A percentile compares a stretch with the other conserved stretches of the same genome.
Evolutionary conservation across 2,113 vertebrate genomes (phyloP).

Genomic region (Myrmecobius fasciatus): DNA sequence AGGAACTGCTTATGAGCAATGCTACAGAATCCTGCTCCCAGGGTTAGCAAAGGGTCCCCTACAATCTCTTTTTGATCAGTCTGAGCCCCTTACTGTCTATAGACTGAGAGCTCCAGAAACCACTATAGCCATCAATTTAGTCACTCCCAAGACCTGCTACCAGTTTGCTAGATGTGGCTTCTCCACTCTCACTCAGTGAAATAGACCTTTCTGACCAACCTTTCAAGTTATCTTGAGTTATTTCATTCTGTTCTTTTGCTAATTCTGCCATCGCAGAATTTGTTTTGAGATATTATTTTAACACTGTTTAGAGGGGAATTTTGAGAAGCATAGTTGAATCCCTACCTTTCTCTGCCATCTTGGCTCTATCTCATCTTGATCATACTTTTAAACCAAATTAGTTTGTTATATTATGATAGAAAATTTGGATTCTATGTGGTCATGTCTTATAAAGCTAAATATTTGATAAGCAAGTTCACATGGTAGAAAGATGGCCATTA

Average conservation of each 20-base stretch:
- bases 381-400: not conserved
- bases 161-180: not conserved
- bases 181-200: not conserved
- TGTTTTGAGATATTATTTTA: too few species aligned
- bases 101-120: not conserved
- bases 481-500: not conserved
- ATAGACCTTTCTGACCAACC: not conserved
- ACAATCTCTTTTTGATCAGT: not conserved
- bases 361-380: not conserved
- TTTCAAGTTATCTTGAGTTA: not conserved
- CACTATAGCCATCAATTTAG: not conserved
- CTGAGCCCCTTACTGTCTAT: not conserved
- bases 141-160: not conserved
- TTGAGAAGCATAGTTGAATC: not conserved
- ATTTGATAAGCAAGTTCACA: not conserved
- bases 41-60: not conserved
- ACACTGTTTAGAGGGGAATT: not conserved
- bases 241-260: not conserved
- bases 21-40: not conserved
- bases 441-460: not conserved
- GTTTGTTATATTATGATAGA: not conserved
- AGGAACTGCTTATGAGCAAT: not conserved
- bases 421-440: not conserved
- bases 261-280: too few species aligned
- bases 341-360: not conserved